Conservation (phyloP, 2,797 vertebrate species). For the Petrocephalus schoutedeni region DNA sequence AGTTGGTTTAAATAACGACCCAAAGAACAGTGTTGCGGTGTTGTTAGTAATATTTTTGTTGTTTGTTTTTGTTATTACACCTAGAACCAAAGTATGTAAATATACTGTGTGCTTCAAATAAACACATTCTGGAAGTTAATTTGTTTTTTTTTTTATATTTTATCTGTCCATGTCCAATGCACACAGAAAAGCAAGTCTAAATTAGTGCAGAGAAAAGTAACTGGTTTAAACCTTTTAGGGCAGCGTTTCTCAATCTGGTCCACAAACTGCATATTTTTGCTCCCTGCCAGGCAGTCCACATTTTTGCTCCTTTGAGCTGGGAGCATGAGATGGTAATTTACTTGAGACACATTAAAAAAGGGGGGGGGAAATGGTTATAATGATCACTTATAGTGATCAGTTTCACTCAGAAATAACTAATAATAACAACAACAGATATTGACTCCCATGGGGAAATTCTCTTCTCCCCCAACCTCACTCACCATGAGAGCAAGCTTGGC, state of each 20-base stretch:
- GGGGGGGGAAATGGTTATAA: too few relatives aligned
- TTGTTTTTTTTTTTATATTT: not conserved
- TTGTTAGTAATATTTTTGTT: not conserved
- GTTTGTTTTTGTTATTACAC: not conserved
- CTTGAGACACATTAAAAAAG: too few relatives aligned
- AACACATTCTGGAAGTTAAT: not conserved
- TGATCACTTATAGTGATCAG: too few relatives aligned
- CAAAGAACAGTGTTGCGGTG: not conserved
- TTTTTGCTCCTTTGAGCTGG: not conserved
- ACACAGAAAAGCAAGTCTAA: not conserved
- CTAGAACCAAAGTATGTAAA: not conserved
- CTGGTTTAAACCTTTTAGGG: not conserved
- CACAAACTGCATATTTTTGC: not conserved
- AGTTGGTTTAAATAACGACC: not conserved
- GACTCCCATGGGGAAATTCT: too few relatives aligned
- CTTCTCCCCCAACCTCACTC: too few relatives aligned
- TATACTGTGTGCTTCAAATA: not conserved
- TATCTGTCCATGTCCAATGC: not conserved
- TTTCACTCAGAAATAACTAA: too few relatives aligned
- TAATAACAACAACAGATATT: too few relatives aligned
- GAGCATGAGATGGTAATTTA: too few relatives aligned
- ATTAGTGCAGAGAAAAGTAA: not conserved
- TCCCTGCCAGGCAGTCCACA: not conserved
- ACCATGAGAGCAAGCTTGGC: too few relatives aligned
- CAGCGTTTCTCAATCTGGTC: not conserved